Conservation (phyloP, 2,888 invertebrate genomes). For the Zele albiditarsus region DNA sequence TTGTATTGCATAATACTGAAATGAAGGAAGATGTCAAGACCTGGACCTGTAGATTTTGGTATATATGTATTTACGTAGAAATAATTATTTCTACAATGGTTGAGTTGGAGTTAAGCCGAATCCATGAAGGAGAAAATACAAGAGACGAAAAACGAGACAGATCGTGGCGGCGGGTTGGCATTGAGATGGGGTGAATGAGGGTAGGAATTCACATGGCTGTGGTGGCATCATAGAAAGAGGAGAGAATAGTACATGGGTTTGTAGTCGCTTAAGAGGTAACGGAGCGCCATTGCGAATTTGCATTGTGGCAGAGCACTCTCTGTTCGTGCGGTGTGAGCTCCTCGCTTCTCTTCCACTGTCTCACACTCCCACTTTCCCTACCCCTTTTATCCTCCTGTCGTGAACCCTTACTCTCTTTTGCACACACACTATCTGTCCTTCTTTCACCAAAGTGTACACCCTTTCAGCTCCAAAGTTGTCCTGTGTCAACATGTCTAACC, state of each 20-base stretch:
- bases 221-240: neutral
- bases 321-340: conserved; percentile 51
- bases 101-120: neutral
- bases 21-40: too few relatives aligned
- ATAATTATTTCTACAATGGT: neutral
- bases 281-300: conserved; percentile 57
- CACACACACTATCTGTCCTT: neutral
- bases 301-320: conserved; percentile 58
- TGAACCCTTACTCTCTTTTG: neutral
- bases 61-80: neutral
- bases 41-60: too few relatives aligned
- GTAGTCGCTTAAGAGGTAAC: conserved; percentile 28
- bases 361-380: neutral
- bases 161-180: neutral
- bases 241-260: conserved; percentile 22
- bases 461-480: neutral
- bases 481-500: neutral
- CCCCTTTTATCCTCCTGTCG: neutral
- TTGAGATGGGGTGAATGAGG: neutral
- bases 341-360: conserved; percentile 2
- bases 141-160: conserved; percentile 3
- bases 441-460: neutral
- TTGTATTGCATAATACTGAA: neutral
- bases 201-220: neutral
- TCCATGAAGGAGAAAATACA: neutral